These are phyloP conservation scores for Bellardia bayeri DNA, from an alignment of 2,888 invertebrate genomes.

Conservation along the genomic window DNA sequence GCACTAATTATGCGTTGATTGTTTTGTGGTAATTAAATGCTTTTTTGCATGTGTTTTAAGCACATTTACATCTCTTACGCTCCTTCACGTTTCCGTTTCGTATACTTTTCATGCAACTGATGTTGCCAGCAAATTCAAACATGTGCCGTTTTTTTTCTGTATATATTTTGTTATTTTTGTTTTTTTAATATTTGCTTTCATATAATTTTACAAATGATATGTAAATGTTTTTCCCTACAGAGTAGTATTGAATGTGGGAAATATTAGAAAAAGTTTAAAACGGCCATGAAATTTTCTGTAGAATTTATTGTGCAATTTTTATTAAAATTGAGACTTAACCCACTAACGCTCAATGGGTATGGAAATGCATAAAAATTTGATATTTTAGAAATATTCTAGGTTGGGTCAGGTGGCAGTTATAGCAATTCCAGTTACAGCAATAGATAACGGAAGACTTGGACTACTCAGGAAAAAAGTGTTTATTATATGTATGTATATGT, in stretches of 20 bases:
- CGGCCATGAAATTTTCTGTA: neutral
- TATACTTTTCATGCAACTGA: neutral
- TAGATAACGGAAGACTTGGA: no score
- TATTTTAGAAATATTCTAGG: no score
- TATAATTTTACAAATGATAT: neutral
- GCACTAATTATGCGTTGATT: conserved; percentile 73
- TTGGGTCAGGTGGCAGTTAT: no score
- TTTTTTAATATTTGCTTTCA: neutral
- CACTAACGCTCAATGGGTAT: no score
- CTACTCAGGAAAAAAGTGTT: no score
- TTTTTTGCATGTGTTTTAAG: conserved; percentile 66
- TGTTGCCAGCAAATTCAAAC: conserved; percentile 43
- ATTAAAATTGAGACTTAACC: no score
- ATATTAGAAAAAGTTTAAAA: neutral
- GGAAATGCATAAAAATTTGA: no score
- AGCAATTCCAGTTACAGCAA: no score
- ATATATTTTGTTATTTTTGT: neutral
- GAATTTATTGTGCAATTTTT: neutral
- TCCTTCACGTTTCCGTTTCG: conserved; percentile 32
- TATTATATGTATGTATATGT: no score
- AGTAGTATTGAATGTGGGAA: neutral
- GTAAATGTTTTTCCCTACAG: neutral
- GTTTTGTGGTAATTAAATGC: conserved; percentile 72
- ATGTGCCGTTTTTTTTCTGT: conserved; percentile 50
- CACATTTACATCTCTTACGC: conserved; percentile 65